Conservation (phyloP, 2,797 vertebrate species). For the Neomorphus geoffroyi region DNA sequence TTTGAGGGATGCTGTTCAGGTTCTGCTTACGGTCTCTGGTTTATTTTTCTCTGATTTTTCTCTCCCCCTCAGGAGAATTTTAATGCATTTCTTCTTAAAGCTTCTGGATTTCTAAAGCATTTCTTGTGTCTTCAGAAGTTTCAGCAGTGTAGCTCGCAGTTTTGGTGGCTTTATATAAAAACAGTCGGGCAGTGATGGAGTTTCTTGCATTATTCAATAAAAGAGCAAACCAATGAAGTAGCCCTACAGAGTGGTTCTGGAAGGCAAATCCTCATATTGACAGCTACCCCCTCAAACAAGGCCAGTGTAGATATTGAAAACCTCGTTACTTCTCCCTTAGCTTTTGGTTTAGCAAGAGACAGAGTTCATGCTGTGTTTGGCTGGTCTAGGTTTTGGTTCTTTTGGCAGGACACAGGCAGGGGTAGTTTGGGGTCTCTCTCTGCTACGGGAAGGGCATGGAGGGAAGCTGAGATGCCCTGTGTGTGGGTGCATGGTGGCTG, state of each 20-base stretch:
- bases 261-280: neutral
- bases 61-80: neutral
- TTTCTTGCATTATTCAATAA: neutral
- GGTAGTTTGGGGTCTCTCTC: neutral
- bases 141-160: neutral
- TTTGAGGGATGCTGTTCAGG: neutral
- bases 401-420: neutral
- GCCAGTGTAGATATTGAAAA: fast-evolving
- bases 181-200: too few relatives aligned
- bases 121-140: neutral
- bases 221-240: neutral
- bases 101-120: neutral
- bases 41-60: neutral
- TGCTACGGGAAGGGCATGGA: fast-evolving
- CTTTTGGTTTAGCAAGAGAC: neutral
- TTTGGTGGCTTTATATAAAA: neutral
- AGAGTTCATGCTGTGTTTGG: neutral
- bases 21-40: neutral
- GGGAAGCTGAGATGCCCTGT: fast-evolving
- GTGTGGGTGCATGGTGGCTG: fast-evolving
- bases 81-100: neutral
- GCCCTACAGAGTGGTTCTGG: fast-evolving
- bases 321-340: neutral
- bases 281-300: fast-evolving
- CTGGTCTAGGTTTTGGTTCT: neutral